phyloP scores from a whole-genome alignment of 1,140 invertebrate genomes.

The Phenacoccus solenopsis region DNA sequence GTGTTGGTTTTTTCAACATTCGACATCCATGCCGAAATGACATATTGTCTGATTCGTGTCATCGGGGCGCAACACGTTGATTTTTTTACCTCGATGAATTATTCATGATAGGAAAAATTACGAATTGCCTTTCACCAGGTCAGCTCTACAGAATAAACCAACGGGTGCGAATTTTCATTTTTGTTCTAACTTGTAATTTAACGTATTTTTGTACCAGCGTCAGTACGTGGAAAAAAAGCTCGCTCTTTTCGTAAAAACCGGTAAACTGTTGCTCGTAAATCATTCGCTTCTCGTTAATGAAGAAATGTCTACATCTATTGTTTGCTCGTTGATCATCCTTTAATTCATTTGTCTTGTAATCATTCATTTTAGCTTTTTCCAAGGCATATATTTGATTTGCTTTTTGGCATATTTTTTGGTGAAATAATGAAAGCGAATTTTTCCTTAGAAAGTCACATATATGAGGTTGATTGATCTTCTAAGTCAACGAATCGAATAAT shows the following conservation, averaged over 20 bases:
- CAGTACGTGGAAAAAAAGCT: too few relatives aligned
- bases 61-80: neutral
- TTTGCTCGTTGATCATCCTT: conserved; percentile 1
- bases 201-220: too few relatives aligned
- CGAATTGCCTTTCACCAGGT: too few relatives aligned
- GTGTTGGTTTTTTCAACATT: neutral
- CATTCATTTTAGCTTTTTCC: neutral
- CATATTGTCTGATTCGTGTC: neutral
- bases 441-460: too few relatives aligned
- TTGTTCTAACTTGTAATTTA: too few relatives aligned
- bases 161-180: too few relatives aligned
- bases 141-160: too few relatives aligned
- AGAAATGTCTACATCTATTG: neutral
- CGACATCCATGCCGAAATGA: neutral
- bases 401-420: too few relatives aligned
- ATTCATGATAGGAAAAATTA: neutral
- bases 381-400: too few relatives aligned
- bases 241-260: neutral
- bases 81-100: neutral
- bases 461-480: too few relatives aligned
- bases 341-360: neutral
- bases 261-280: neutral
- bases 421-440: too few relatives aligned
- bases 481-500: too few relatives aligned
- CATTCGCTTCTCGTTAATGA: neutral